These are phyloP conservation scores for Echinops telfairi DNA, from an alignment of 2,113 vertebrate genomes.

Conservation along the genomic window DNA sequence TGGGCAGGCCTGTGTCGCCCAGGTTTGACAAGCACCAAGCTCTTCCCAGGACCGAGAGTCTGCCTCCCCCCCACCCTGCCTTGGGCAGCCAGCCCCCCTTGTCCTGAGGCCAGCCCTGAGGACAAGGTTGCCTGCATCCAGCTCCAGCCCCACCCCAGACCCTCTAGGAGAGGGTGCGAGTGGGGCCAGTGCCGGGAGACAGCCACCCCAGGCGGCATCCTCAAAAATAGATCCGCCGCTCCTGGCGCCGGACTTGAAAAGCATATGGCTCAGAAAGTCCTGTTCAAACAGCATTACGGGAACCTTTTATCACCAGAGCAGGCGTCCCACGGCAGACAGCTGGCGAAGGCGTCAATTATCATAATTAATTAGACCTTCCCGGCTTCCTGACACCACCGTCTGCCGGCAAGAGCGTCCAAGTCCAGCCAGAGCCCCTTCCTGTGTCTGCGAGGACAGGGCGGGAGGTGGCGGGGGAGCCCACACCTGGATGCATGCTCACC, in stretches of 20 bases:
- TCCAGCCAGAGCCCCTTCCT: neutral
- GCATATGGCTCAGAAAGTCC: slow-evolving; percentile 20
- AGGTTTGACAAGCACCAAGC: neutral
- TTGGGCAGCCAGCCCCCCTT: neutral
- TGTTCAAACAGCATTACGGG: slow-evolving; percentile 38
- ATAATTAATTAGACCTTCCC: slow-evolving; percentile 42
- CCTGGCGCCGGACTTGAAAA: neutral
- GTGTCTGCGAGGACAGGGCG: neutral
- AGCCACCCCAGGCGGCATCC: neutral
- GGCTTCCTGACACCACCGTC: neutral
- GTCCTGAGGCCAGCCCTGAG: neutral
- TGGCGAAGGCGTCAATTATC: slow-evolving; percentile 17
- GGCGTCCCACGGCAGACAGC: neutral
- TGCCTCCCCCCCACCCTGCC: neutral
- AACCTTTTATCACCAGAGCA: neutral
- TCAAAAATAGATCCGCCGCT: neutral
- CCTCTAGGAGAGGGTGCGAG: neutral
- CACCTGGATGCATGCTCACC: neutral
- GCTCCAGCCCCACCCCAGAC: neutral
- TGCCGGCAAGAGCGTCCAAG: neutral
- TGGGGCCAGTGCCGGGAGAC: too few species aligned
- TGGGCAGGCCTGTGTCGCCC: neutral
- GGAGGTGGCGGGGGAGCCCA: fast-evolving
- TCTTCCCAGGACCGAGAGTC: neutral
- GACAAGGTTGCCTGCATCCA: neutral